Evolutionary conservation across 2,888 invertebrate genomes (phyloP), one percentile per base, ranked within the genome.

Genomic region (Cheilosia grossa): DNA sequence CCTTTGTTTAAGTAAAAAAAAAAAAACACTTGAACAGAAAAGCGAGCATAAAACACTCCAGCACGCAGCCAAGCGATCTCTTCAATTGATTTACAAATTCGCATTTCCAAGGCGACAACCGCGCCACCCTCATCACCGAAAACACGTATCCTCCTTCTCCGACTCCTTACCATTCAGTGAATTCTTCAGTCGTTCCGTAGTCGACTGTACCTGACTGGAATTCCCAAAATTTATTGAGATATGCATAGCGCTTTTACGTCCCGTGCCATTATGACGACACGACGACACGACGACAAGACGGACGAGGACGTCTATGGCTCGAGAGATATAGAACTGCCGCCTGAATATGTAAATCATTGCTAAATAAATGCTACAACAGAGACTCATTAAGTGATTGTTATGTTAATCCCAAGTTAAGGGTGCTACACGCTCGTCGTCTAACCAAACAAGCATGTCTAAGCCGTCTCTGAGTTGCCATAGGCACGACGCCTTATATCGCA

Each of bases 351-450:
- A 83, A 83, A 83, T 83, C 82, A 74, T 82, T 79, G 78, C 73
- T 73, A 63, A 74, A 63, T 69, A 82, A 79, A 83, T 74, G 82
- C 69, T 79, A 79, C 82, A 79, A 73, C 79, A 69, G 58, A 79
- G 73, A 74, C 73, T 83, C 82, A 79, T 83, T 83, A 74, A 74
- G 74, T 79, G 82, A 83, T 82, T 83, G 79, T 83, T 83, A 74
- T 83, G 79, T 79, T 83, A 83, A 79, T 79, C 73, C 72, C 44
- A 73, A 58, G 63, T 64, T 73, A 74, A 79, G 74, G 67, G 69
- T 73, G 61, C 82, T 82, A 67, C 78, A 64, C 47, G 58, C 51
- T 61, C 51, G 63, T 19, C 47, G n/a, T 17, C 17, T 64, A 79
- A 79, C 58, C 78, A 63, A 82, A 67, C 63, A 64, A 53, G 63